phyloP scores from a whole-genome alignment of 2,888 invertebrate species.

The Malacosoma neustria region DNA sequence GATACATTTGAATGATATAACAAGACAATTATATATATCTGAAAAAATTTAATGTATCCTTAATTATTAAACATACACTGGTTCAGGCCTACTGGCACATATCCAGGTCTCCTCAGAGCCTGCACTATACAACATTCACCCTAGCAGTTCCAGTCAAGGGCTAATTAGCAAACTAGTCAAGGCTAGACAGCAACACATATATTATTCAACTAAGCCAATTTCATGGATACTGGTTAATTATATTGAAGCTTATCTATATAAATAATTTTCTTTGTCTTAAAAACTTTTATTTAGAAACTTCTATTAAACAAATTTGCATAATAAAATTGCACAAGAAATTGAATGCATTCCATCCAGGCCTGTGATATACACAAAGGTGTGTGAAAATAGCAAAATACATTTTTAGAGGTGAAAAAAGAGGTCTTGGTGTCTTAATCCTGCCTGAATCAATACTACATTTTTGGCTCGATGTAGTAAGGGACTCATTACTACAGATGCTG shows the following conservation, averaged over 20 bases:
- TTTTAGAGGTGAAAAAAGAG: too few species aligned
- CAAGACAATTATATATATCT: slow-evolving; percentile 74
- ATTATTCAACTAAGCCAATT: slow-evolving; percentile 20
- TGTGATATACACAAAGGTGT: too few species aligned
- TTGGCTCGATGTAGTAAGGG: too few species aligned
- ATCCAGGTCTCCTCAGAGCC: slow-evolving; percentile 43
- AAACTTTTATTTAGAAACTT: too few species aligned
- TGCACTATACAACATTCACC: slow-evolving; percentile 35
- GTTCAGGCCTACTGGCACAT: slow-evolving; percentile 59
- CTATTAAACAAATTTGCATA: too few species aligned
- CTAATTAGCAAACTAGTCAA: slow-evolving; percentile 42
- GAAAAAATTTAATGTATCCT: slow-evolving; percentile 72
- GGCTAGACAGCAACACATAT: slow-evolving; percentile 45
- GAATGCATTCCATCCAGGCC: too few species aligned
- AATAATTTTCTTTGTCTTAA: slow-evolving; percentile 6
- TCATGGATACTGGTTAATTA: neutral
- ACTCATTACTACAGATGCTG: too few species aligned
- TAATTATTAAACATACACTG: slow-evolving; percentile 69
- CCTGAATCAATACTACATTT: too few species aligned
- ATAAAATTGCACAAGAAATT: too few species aligned
- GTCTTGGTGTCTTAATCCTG: too few species aligned
- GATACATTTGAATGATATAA: slow-evolving; percentile 75
- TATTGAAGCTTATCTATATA: neutral
- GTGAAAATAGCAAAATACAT: too few species aligned
- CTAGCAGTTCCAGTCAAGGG: slow-evolving; percentile 49